Evolutionary conservation across 2,797 vertebrate genomes (phyloP).

Genomic region (Molossus molossus): DNA sequence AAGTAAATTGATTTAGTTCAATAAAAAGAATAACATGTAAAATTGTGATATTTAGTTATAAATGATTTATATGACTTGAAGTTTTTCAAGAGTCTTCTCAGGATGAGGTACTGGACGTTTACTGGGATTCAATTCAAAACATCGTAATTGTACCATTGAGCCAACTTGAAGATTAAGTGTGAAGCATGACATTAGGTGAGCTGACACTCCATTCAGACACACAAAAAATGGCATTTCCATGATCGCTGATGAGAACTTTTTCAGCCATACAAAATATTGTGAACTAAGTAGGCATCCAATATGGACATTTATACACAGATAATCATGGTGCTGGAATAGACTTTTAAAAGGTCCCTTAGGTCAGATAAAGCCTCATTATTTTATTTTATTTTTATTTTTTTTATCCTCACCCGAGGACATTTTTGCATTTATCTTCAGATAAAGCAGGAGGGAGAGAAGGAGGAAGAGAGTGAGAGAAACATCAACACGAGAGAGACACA

Average conservation of each 20-base stretch:
- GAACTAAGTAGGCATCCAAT: conserved; percentile 50
- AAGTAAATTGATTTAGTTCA: conserved; percentile 51
- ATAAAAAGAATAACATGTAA: conserved; percentile 49
- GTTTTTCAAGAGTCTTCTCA: conserved; percentile 38
- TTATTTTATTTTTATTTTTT: not conserved
- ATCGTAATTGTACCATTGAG: not conserved
- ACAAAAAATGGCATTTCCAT: conserved; percentile 55
- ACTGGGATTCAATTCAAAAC: conserved; percentile 18
- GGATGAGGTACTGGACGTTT: not conserved
- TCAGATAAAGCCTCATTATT: conserved; percentile 59
- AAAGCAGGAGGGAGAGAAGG: no score
- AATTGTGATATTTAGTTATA: conserved; percentile 4
- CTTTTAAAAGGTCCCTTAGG: conserved; percentile 22
- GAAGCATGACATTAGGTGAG: conserved; percentile 17
- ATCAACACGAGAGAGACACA: no score
- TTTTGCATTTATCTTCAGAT: no score
- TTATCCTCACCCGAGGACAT: no score
- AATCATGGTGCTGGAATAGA: conserved; percentile 12
- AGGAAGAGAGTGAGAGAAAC: no score
- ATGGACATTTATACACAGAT: conserved; percentile 35
- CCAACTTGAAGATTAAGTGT: not conserved
- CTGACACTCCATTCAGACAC: conserved; percentile 20
- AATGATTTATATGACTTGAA: conserved; percentile 20
- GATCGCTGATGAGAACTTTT: conserved; percentile 7
- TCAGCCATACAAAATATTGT: conserved; percentile 26